Evolutionary conservation across 2,113 vertebrate species (phyloP).

Genomic region (Apistogramma diplotaenia): DNA sequence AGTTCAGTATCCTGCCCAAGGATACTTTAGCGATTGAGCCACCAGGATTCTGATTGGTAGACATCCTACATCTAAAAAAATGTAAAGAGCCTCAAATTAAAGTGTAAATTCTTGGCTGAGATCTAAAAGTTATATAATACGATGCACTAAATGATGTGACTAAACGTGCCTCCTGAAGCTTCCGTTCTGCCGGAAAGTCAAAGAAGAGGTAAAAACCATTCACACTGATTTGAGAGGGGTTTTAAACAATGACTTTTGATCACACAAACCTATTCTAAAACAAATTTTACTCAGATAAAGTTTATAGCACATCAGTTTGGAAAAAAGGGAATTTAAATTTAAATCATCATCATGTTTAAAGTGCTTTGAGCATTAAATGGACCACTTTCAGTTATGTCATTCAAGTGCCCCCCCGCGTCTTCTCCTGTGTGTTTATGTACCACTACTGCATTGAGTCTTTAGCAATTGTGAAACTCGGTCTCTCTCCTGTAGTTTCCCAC

Average conservation of each 20-base stretch:
- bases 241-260: neutral
- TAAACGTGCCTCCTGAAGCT: neutral
- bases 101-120: neutral
- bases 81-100: no score
- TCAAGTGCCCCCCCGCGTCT: no score
- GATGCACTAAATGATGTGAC: neutral
- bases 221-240: neutral
- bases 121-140: neutral
- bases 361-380: no score
- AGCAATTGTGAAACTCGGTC: neutral
- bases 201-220: neutral
- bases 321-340: no score
- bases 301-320: no score
- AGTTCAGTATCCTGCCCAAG: neutral
- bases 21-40: neutral
- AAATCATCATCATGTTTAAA: no score
- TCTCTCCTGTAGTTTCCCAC: neutral
- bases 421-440: no score
- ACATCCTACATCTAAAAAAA: fast-evolving
- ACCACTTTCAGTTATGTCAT: no score
- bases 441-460: neutral
- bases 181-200: neutral
- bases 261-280: neutral
- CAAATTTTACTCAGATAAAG: no score
- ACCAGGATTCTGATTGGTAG: neutral